phyloP scores from a whole-genome alignment of 92 coral and sea anemone genomes.

The Palythoa grandis region DNA sequence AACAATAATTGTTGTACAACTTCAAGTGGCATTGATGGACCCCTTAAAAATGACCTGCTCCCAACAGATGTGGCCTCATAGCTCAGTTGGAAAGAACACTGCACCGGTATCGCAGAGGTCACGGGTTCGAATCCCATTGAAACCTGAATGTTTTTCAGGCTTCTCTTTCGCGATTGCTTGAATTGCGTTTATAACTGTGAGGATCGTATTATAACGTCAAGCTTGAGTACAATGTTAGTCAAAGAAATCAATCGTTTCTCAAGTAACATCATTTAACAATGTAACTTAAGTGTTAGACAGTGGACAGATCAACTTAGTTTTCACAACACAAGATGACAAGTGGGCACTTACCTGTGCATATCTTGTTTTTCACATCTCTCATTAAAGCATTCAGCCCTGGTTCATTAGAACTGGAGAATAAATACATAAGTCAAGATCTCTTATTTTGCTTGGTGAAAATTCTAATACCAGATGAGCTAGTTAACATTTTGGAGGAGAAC shows the following conservation, averaged over 20 bases:
- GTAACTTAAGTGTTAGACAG: neutral
- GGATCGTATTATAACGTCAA: no score
- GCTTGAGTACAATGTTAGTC: no score
- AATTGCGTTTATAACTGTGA: no score
- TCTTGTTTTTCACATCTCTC: slow-evolving; percentile 99
- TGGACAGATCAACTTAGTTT: neutral
- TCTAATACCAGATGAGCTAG: neutral
- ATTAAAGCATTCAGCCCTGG: slow-evolving; percentile 95
- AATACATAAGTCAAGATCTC: neutral
- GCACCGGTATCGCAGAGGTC: no score
- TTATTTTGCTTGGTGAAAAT: neutral
- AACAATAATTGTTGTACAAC: no score
- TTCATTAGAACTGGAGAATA: slow-evolving; percentile 79
- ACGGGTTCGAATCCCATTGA: no score
- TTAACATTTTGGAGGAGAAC: neutral
- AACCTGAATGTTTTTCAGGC: no score
- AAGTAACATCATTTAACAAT: neutral
- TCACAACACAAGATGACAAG: neutral
- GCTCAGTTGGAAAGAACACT: no score
- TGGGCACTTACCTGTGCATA: slow-evolving; percentile 84
- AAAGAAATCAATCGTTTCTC: neutral
- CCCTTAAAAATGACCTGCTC: no score
- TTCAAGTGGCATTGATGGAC: no score
- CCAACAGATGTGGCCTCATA: no score
- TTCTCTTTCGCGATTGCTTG: no score